Conservation (phyloP, 2,888 invertebrate genomes). For the Eilema griseolum region DNA sequence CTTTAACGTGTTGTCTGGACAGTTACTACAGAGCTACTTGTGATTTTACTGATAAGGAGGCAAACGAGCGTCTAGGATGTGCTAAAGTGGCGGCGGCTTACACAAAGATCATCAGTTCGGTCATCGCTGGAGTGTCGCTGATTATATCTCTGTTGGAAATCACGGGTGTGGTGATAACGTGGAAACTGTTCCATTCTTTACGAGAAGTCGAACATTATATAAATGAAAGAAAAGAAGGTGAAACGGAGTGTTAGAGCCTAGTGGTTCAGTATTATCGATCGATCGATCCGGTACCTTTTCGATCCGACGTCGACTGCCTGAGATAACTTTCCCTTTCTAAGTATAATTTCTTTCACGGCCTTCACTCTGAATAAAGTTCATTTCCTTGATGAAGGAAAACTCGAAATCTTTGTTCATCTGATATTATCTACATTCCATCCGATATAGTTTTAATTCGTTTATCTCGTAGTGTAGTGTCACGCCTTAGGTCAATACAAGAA, state of each 20-base stretch:
- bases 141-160: conserved; percentile 76
- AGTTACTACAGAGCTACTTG: conserved; percentile 80
- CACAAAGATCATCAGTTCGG: conserved; percentile 82
- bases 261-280: conserved; percentile 59
- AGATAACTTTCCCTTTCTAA: conserved; percentile 53
- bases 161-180: conserved; percentile 73
- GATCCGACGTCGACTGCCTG: conserved; percentile 50
- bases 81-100: conserved; percentile 84
- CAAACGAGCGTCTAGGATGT: conserved; percentile 81
- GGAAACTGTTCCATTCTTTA: conserved; percentile 77
- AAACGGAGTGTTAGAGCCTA: conserved; percentile 77
- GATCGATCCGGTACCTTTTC: conserved; percentile 46
- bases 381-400: conserved; percentile 73
- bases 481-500: conserved; percentile 61
- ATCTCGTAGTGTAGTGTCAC: conserved; percentile 55
- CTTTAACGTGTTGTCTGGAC: conserved; percentile 78
- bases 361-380: conserved; percentile 63
- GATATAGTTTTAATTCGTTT: conserved; percentile 47
- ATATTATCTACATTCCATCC: conserved; percentile 56
- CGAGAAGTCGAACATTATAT: conserved; percentile 83
- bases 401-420: conserved; percentile 63
- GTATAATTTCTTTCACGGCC: conserved; percentile 51
- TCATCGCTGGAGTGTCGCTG: conserved; percentile 77
- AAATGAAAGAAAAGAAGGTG: conserved; percentile 80
- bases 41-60: conserved; percentile 83